Percentiles rank a stretch among this genome's conserved stretches.
phyloP scores from a whole-genome alignment of 2,888 invertebrate genomes.

The Netelia inedita region DNA sequence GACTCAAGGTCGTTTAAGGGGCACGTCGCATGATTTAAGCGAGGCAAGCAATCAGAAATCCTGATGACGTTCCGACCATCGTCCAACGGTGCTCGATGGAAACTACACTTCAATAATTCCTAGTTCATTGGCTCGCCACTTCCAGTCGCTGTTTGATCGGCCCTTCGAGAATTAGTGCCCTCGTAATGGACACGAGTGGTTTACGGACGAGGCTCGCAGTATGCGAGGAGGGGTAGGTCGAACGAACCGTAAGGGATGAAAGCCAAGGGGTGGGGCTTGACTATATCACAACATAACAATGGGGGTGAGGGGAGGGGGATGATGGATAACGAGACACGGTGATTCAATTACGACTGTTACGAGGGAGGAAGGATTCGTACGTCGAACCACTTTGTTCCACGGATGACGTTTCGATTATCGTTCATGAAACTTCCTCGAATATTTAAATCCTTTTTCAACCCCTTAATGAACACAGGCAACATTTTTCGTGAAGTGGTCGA shows the following conservation, averaged over 20 bases:
- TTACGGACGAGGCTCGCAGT: too few relatives aligned
- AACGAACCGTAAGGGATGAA: background rate
- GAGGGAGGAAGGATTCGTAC: constrained; percentile 1
- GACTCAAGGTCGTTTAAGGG: too few relatives aligned
- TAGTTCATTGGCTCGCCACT: background rate
- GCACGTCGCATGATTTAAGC: too few relatives aligned
- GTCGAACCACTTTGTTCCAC: constrained; percentile 37
- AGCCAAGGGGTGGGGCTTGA: background rate
- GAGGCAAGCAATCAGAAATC: too few relatives aligned
- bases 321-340: constrained; percentile 15
- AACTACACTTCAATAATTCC: background rate
- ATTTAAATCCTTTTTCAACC: background rate
- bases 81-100: too few relatives aligned
- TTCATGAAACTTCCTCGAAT: constrained; percentile 28
- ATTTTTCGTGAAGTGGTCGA: background rate
- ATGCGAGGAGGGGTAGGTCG: constrained; percentile 1
- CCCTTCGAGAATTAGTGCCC: constrained; percentile 11
- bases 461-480: background rate
- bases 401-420: constrained; percentile 25
- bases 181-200: background rate
- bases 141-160: background rate
- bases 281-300: background rate
- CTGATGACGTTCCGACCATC: too few relatives aligned
- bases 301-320: background rate
- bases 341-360: constrained; percentile 48